Evolutionary conservation across 2,888 invertebrate species (phyloP), one percentile per base, ranked within the genome.

Genomic region (Elmis aenea): DNA sequence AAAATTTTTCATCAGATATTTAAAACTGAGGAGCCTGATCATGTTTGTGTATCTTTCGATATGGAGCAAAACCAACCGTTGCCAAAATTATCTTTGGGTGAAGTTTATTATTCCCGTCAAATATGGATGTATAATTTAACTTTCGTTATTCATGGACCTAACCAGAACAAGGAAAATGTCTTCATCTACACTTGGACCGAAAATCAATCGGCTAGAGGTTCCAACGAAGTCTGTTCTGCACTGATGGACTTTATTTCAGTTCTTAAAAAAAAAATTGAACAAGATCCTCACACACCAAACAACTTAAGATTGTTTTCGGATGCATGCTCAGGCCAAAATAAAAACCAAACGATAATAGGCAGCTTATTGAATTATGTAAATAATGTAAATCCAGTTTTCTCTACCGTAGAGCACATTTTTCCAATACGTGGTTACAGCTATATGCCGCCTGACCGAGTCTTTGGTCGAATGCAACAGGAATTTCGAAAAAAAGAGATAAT

Each of bases 1-100:
- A 52, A 50, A 46, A 34, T 38, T 13, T 51, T 48, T 42, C 51
- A 43, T 43, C 47, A 4, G 26, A 56, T 12, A n/a, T n/a, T n/a
- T n/a, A n/a, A n/a, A n/a, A n/a, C n/a, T n/a, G n/a, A n/a, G n/a
- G n/a, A n/a, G n/a, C n/a, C n/a, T n/a, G n/a, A n/a, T n/a, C n/a
- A n/a, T n/a, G n/a, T n/a, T n/a, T n/a, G n/a, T n/a, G n/a, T n/a
- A n/a, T n/a, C n/a, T n/a, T n/a, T n/a, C n/a, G n/a, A n/a, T n/a
- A n/a, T n/a, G n/a, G n/a, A n/a, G n/a, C n/a, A n/a, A n/a, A n/a
- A n/a, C n/a, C n/a, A n/a, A n/a, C n/a, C n/a, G n/a, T n/a, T n/a
- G n/a, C 55, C 55, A n/a, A 46, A 48, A 31, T 15, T 37, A 8
- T 29, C 10, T 31, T 12, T 32, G 5, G 26, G 31, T 14, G 37